Conservation (phyloP, 2,888 invertebrate genomes). For the Ditula angustiorana region DNA sequence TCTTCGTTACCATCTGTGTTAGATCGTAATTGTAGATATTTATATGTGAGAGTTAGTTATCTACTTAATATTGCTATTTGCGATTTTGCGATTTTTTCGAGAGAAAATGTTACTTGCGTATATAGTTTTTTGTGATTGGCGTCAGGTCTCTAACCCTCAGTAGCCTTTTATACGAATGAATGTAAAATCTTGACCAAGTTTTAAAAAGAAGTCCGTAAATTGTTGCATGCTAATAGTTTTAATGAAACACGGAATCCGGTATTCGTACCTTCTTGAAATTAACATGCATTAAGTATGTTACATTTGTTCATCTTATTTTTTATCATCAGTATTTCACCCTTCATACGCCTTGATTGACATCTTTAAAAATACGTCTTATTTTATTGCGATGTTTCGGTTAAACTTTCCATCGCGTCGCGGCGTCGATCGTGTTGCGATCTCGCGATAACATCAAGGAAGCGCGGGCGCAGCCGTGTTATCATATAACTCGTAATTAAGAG, state of each 20-base stretch:
- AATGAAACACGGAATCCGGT: neutral
- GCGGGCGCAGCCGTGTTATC: conserved; percentile 39
- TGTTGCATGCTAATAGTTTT: neutral
- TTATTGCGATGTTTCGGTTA: conserved; percentile 23
- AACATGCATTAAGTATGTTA: conserved; percentile 12
- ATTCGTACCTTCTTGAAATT: neutral
- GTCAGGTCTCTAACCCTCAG: too few relatives aligned
- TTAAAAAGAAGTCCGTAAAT: too few relatives aligned
- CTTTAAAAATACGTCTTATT: conserved; percentile 20
- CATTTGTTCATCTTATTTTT: conserved; percentile 11
- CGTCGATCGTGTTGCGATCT: conserved; percentile 38
- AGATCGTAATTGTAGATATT: conserved; percentile 49
- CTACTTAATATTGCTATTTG: neutral
- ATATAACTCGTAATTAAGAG: conserved; percentile 39
- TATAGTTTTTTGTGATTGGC: too few relatives aligned
- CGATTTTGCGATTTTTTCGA: neutral
- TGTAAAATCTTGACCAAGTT: too few relatives aligned
- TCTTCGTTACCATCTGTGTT: conserved; percentile 45
- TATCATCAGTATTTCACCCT: neutral
- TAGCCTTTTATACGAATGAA: too few relatives aligned
- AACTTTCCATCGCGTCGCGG: conserved; percentile 26
- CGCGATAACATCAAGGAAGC: conserved; percentile 41
- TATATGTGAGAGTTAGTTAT: conserved; percentile 27
- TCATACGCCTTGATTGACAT: neutral
- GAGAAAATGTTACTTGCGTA: too few relatives aligned